These are phyloP conservation scores for Rhea pennata DNA, from an alignment of 2,113 vertebrate genomes.

Conservation along the genomic window DNA sequence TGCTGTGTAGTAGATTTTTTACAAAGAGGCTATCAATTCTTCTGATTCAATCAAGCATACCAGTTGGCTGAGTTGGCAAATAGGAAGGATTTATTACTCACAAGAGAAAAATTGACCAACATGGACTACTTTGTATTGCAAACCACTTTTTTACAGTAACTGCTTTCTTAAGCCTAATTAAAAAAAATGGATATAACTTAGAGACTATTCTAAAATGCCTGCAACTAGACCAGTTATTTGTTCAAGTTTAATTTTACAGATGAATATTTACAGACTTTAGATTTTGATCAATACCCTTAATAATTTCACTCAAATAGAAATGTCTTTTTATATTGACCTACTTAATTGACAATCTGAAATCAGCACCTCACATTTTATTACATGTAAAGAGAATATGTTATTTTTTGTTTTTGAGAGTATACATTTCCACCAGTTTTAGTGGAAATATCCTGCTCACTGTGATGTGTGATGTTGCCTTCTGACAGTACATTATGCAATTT, in stretches of 20 bases:
- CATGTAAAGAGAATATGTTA: neutral
- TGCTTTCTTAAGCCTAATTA: slow-evolving; percentile 44
- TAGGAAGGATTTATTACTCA: slow-evolving; percentile 67
- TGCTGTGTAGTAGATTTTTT: slow-evolving; percentile 66
- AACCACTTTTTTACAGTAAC: slow-evolving; percentile 31
- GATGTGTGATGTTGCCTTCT: neutral
- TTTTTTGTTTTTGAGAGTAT: neutral
- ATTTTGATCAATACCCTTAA: neutral
- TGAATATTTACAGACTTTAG: neutral
- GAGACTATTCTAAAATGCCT: slow-evolving; percentile 10
- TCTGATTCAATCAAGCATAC: slow-evolving; percentile 59
- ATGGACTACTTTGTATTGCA: slow-evolving; percentile 14
- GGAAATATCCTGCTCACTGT: neutral
- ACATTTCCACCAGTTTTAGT: neutral
- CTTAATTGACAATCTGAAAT: neutral
- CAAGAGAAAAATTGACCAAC: slow-evolving; percentile 55
- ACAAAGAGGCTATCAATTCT: slow-evolving; percentile 71
- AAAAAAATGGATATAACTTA: slow-evolving; percentile 1
- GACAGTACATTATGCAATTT: neutral
- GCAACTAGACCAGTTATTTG: neutral
- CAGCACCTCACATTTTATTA: neutral
- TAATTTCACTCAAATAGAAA: neutral
- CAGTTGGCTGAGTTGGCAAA: slow-evolving; percentile 75
- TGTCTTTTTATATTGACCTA: neutral
- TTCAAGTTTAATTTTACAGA: neutral